Base-by-base conservation (phyloP, 2,113 vertebrate species). In the Ictalurus furcatus region DNA sequence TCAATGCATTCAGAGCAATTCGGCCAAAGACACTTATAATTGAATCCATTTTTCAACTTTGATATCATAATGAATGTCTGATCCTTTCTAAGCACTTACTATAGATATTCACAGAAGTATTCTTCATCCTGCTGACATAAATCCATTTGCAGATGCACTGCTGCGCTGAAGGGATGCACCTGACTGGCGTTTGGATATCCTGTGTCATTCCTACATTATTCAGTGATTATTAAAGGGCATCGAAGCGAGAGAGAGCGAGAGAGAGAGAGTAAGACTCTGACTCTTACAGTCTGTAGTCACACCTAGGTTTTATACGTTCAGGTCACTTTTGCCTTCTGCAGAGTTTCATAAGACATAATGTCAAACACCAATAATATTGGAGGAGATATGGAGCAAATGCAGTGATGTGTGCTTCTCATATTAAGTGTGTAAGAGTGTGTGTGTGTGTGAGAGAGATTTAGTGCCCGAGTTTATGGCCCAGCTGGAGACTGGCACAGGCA, bases 401-500 rank as follows among this genome's bases (percentile, higher is more conserved):
- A 78, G 25, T 44, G 65, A 44, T 88, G 52, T 63, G 14, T 79
- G 71, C 56, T 89, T 78, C 71, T 40, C 5, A 58, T n/a, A 83
- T 16, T 80, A 30, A 25, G 34, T 69, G 34, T 71, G 71, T 79
- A 23, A 4, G 86, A 69, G 87, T 65, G 83, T 30, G 65, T 71
- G 81, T 34, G 71, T 69, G 76, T 56, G 56, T 5, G 71, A 40
- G 30, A 4, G 79, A 52, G 89, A 73, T 85, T 85, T 83, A 85
- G 78, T 56, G 78, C 37, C 73, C 9, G 8, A 58, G 65, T 91
- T 90, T 90, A 87, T 87, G 88, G 79, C 52, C 80, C 88, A 88
- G 84, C 63, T 34, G 52, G 87, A 91, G 91, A 89, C 89, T 90
- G 90, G 88, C 65, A 92, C 91, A 89, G 90, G 80, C 90, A 67